These are phyloP conservation scores for Rhinopomastus cyanomelas DNA, from an alignment of 2,113 vertebrate species.

Conservation along the genomic window DNA sequence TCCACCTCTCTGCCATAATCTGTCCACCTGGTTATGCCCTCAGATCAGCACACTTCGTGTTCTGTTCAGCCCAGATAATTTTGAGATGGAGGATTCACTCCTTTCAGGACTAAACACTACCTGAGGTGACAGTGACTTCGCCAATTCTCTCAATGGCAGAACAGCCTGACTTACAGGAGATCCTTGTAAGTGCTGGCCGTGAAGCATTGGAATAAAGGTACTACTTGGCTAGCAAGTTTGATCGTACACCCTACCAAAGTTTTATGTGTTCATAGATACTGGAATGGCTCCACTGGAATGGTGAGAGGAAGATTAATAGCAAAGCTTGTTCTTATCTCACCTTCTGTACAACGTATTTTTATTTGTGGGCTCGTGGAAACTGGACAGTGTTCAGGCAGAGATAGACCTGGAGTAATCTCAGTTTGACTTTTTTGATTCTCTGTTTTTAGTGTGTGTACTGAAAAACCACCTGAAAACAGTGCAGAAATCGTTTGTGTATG, in stretches of 20 bases:
- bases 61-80: neutral
- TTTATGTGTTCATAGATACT: neutral
- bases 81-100: neutral
- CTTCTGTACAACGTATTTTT: neutral
- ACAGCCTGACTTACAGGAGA: neutral
- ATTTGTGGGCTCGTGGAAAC: neutral
- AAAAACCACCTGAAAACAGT: neutral
- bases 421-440: neutral
- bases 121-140: neutral
- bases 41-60: neutral
- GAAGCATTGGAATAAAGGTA: neutral
- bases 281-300: neutral
- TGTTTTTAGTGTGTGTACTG: neutral
- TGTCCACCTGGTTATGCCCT: too few species aligned
- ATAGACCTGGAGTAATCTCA: neutral
- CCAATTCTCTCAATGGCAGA: neutral
- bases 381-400: neutral
- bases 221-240: conserved; percentile 26
- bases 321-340: neutral
- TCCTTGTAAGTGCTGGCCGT: neutral
- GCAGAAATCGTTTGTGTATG: neutral
- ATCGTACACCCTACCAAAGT: neutral
- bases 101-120: neutral
- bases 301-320: neutral
- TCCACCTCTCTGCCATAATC: too few species aligned